A percentile compares a stretch with the other conserved stretches of the same genome.
phyloP scores from a whole-genome alignment of 2,113 vertebrate species.

The Triplophysa siluroides region DNA sequence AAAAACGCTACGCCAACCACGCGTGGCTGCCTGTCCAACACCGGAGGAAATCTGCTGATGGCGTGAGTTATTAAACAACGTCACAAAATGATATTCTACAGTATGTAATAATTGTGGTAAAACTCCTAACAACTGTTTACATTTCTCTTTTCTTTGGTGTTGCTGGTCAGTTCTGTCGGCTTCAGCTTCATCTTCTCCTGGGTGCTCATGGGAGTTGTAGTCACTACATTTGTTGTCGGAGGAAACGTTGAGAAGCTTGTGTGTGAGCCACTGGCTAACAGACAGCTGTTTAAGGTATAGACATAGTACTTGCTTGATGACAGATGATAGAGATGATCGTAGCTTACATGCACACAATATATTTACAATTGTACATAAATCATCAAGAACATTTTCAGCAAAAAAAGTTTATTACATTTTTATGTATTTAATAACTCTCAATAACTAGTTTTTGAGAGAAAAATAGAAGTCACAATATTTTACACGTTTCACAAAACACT shows the following conservation, averaged over 20 bases:
- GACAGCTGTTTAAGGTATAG: constrained; percentile 80
- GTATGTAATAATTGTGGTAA: too few relatives aligned
- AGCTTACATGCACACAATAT: background rate
- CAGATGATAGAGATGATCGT: background rate
- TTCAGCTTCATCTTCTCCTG: constrained; percentile 92
- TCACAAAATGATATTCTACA: background rate
- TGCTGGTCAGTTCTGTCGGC: constrained; percentile 82
- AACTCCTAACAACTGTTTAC: too few relatives aligned
- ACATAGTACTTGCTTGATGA: background rate
- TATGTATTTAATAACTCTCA: too few relatives aligned
- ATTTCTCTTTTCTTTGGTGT: background rate
- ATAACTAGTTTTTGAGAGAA: too few relatives aligned
- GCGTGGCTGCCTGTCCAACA: constrained; percentile 92
- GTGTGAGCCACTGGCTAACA: constrained; percentile 90
- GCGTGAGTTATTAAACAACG: constrained; percentile 75
- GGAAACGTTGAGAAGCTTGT: constrained; percentile 91
- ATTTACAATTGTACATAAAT: background rate
- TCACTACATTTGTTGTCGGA: constrained; percentile 81
- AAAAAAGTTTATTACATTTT: too few relatives aligned
- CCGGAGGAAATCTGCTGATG: constrained; percentile 93
- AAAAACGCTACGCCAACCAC: constrained; percentile 86
- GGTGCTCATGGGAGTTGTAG: constrained; percentile 88
- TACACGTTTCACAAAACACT: background rate
- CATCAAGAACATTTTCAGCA: background rate
- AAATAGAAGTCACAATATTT: background rate